Conservation (phyloP, 1,140 invertebrate genomes). For the Mercenaria mercenaria region DNA sequence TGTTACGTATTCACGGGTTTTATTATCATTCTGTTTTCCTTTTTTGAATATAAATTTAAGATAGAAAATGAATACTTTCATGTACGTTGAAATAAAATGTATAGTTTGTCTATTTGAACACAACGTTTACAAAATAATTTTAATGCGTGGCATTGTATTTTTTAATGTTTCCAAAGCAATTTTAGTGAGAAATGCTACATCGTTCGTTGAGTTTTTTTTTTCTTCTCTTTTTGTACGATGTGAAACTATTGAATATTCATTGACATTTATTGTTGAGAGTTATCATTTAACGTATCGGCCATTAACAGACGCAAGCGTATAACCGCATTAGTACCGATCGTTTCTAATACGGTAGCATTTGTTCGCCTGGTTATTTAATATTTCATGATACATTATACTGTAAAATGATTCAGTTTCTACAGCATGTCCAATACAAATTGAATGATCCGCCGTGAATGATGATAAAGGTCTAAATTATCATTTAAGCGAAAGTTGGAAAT, state of each 20-base stretch:
- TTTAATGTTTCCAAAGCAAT: neutral
- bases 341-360: slow-evolving; percentile 15
- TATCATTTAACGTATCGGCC: neutral
- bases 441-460: neutral
- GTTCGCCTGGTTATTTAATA: slow-evolving; percentile 21
- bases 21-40: no score
- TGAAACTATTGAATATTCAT: neutral
- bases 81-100: no score
- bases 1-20: no score
- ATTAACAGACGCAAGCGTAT: neutral
- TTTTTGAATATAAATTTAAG: no score
- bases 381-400: neutral
- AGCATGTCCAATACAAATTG: slow-evolving; percentile 30
- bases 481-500: slow-evolving; percentile 46
- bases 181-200: no score
- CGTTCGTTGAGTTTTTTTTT: no score
- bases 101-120: no score
- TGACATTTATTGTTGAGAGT: neutral
- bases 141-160: no score
- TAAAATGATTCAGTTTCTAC: neutral
- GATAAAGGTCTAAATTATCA: slow-evolving; percentile 20
- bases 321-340: slow-evolving; percentile 12
- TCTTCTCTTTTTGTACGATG: neutral
- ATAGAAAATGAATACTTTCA: no score
- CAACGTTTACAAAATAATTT: no score